These are phyloP conservation scores for Gorsachius goisagi DNA, from an alignment of 2,113 vertebrate genomes.

Conservation along the genomic window DNA sequence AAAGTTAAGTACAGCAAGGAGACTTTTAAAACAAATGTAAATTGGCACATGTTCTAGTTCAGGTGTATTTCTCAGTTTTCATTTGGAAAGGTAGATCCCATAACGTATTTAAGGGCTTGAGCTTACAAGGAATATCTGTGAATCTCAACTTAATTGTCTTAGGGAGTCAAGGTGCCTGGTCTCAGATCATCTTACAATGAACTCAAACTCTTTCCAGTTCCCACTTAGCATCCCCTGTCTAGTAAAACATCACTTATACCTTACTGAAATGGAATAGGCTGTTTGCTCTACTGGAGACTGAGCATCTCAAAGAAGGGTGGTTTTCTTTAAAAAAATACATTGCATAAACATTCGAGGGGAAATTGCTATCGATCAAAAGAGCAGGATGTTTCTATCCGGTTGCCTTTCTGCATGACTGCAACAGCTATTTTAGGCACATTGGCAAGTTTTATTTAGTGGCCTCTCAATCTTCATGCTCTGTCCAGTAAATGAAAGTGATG, in stretches of 20 bases:
- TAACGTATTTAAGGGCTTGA: neutral
- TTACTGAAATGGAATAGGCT: neutral
- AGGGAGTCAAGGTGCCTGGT: fast-evolving
- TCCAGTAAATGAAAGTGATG: conserved; percentile 25
- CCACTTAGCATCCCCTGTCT: neutral
- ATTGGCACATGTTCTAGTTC: neutral
- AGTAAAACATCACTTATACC: neutral
- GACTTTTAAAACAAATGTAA: neutral
- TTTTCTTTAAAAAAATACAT: neutral
- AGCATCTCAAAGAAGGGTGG: neutral
- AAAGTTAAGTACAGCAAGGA: neutral
- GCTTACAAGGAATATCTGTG: fast-evolving
- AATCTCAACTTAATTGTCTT: neutral
- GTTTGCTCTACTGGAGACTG: neutral
- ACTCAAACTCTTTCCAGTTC: neutral
- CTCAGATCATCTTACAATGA: neutral
- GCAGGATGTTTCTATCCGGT: neutral
- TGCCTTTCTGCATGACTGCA: neutral
- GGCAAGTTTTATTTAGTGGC: conserved; percentile 35
- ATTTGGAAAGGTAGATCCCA: neutral
- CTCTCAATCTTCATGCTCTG: neutral
- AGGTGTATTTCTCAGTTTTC: neutral
- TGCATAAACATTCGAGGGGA: neutral
- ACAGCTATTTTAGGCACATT: conserved; percentile 23
- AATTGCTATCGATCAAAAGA: conserved; percentile 42